These are phyloP conservation scores for Drosophila rufa DNA, from an alignment of 1,140 invertebrate species.

Conservation along the genomic window DNA sequence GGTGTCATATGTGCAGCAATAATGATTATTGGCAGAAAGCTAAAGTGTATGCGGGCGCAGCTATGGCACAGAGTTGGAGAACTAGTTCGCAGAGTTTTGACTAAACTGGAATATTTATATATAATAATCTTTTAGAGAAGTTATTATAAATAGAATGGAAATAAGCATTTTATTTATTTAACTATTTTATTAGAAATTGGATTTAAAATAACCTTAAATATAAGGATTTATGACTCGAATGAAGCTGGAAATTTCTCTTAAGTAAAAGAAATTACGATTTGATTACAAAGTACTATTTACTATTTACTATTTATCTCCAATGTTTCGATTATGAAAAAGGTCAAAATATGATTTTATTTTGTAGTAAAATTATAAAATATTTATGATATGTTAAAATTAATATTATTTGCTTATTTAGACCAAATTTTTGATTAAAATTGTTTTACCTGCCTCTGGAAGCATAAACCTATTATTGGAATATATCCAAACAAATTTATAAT, in stretches of 20 bases:
- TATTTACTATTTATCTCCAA: background rate
- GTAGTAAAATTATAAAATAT: too few species aligned
- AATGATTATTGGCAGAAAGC: slow-evolving; percentile 14
- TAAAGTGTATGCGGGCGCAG: background rate
- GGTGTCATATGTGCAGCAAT: slow-evolving; percentile 23
- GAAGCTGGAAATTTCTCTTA: too few species aligned
- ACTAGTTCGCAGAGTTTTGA: slow-evolving; percentile 6
- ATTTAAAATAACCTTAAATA: background rate
- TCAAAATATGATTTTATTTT: background rate
- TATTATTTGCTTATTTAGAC: too few species aligned
- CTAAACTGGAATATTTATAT: background rate
- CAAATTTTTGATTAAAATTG: too few species aligned
- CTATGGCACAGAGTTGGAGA: background rate
- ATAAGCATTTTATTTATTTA: too few species aligned
- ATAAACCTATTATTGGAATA: background rate
- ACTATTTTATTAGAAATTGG: too few species aligned
- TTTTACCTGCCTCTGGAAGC: background rate
- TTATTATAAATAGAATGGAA: too few species aligned
- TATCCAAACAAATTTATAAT: too few species aligned
- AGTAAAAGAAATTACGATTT: background rate
- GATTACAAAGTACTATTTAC: too few species aligned
- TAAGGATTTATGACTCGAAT: background rate
- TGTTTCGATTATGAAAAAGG: background rate
- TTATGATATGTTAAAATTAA: background rate
- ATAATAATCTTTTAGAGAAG: too few species aligned